These are phyloP conservation scores for Knipowitschia caucasica DNA, from an alignment of 2,797 vertebrate genomes.

Conservation along the genomic window DNA sequence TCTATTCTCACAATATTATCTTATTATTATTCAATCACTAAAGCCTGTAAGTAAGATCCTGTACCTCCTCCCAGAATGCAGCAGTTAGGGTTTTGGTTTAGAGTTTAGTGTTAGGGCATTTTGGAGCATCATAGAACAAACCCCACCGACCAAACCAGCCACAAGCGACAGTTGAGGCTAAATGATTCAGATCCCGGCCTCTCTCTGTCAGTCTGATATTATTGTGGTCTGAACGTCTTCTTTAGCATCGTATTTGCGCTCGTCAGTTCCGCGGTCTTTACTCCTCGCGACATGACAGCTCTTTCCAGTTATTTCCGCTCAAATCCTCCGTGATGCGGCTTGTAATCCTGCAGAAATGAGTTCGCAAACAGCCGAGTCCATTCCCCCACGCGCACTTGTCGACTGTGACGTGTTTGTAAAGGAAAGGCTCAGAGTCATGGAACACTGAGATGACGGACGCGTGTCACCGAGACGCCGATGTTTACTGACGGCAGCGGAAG, in stretches of 20 bases:
- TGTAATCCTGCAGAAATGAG: slow-evolving; percentile 9
- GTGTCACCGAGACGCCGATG: neutral
- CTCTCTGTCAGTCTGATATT: slow-evolving; percentile 32
- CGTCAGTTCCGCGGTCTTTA: slow-evolving; percentile 19
- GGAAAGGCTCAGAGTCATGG: neutral
- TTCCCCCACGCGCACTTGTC: neutral
- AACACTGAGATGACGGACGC: neutral
- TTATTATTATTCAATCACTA: no score
- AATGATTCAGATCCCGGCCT: slow-evolving; percentile 44
- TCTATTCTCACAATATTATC: no score
- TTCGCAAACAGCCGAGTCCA: slow-evolving; percentile 10
- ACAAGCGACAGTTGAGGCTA: slow-evolving; percentile 24
- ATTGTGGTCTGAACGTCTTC: slow-evolving; percentile 35
- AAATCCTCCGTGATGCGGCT: slow-evolving; percentile 23
- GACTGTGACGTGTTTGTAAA: neutral
- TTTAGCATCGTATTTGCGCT: slow-evolving; percentile 12
- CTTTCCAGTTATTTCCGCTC: slow-evolving; percentile 18
- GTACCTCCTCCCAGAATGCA: no score
- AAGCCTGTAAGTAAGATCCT: no score
- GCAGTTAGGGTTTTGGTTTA: no score
- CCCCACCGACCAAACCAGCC: slow-evolving; percentile 23
- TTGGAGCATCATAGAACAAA: slow-evolving; percentile 37
- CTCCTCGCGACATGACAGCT: slow-evolving; percentile 28
- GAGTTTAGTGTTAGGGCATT: slow-evolving; percentile 42
- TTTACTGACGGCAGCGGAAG: neutral